Evolutionary conservation across 1,140 invertebrate species (phyloP), one percentile per base, ranked within the genome.

Genomic region (Muscidifurax raptorellus): DNA sequence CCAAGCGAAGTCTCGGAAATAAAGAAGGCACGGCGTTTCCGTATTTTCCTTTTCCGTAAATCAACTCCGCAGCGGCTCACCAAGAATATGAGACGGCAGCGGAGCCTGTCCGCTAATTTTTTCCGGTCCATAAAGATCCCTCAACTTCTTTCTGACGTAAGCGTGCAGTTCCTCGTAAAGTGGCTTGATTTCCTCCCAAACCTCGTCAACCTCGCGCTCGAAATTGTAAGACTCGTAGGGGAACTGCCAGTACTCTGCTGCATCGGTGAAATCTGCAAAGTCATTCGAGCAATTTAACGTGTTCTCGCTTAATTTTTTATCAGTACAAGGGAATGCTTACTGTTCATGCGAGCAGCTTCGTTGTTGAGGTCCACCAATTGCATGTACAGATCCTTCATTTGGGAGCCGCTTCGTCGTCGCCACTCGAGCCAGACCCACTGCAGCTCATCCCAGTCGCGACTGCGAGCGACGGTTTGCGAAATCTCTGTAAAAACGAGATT

Each of bases 111-210:
- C 91, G 82, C 95, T 96, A 30, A 98, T 96, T 87, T 96, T 95
- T 90, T 97, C 96, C 0, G 96, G 96, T 6, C 97, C 97, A 88
- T 97, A 97, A 71, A 95, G 94, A 89, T 97, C 95, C 30, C 96
- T 94, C 25, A 99, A 93, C 90, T 96, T 96, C 83, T 96, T 95
- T 32, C 98, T 94, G 0, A 98, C 96, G 91, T 98, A 99, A 6
- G 97, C 96, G 88, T 99, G 98, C 0, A 99, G 92, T 82, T 97
- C 94, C 85, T 97, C 95, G 89, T 99, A 99, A 0, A 99, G 92
- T 0, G 98, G 98, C 74, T 95, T 95, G 22, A 99, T 95, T 91
- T 96, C 95, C 86, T 96, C 94, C 96, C 97, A 98, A 28, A 97
- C 95, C 78, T 95, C 95, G 81, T 97, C 96, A 28, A 98, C 90